Conservation (phyloP, 2,888 invertebrate genomes). For the Limnephilus marmoratus region DNA sequence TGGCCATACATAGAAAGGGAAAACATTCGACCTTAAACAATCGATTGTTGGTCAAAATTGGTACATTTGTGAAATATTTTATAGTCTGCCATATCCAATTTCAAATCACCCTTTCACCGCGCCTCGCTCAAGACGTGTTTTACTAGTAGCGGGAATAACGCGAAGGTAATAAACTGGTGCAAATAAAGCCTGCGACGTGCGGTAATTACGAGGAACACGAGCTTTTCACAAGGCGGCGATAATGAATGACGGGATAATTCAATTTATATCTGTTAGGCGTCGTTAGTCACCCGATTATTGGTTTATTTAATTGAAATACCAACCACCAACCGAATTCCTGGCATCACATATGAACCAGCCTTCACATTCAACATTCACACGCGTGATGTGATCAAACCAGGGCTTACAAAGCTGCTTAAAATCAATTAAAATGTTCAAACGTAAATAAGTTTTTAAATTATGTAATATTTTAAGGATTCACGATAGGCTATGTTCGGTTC, state of each 20-base stretch:
- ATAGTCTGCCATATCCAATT: not conserved
- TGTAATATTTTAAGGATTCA: not conserved
- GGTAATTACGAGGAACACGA: constrained; percentile 30
- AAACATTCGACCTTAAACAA: not conserved
- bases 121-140: constrained; percentile 10
- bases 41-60: not conserved
- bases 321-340: not conserved
- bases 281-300: constrained; percentile 24
- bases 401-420: not conserved
- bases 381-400: not conserved
- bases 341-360: not conserved
- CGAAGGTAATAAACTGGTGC: constrained; percentile 20
- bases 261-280: constrained; percentile 27
- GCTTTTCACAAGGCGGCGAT: constrained; percentile 27
- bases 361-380: not conserved
- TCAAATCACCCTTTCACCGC: not conserved
- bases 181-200: constrained; percentile 40
- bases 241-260: constrained; percentile 47
- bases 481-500: not conserved
- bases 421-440: not conserved
- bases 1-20: not conserved
- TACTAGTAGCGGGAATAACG: constrained; percentile 31
- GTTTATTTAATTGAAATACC: not conserved
- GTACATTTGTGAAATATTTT: not conserved
- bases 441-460: not conserved